Base-by-base conservation (phyloP, 2,888 invertebrate species). In the Monochamus alternatus region DNA sequence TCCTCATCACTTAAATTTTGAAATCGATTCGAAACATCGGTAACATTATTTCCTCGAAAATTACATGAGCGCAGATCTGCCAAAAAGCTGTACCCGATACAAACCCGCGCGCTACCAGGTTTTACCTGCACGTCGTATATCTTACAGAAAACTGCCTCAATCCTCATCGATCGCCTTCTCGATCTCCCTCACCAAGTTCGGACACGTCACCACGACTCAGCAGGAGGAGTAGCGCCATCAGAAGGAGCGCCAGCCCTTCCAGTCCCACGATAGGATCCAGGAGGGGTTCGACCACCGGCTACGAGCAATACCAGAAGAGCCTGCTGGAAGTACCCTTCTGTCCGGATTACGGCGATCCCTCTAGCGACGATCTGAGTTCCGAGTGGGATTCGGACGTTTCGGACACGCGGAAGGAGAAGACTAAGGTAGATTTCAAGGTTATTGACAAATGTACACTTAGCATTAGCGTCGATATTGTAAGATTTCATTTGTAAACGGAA, bases 381-480 rank as follows among this genome's bases (percentile, higher is more conserved):
- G 97, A 97, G 86, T 97, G 97, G 96, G 96, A 97, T 87, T 96
- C 95, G 2, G 96, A 96, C 88, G 94, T 93, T 7, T 91, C 93
- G 14, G 93, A 93, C 75, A 81, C 86, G 5, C 69, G 69, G 9
- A 44, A n/a, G 69, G 69, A 69, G 22, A 14, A 38, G 32, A 31
- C 69, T 44, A 69, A 69, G 69, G 69, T 69, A 69, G 60, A 69
- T 60, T 44, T 44, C 7, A 4, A 31, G 52, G 8, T 52, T 38
- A 59, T 58, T 22, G 38, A 38, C 38, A 5, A 38, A 51, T 9
- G 52, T 66, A 66, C n/a, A 47, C 22, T 22, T 22, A 22, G 22
- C 22, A 22, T 22, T 22, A 22, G 22, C 22, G 22, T 22, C 22
- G 22, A 22, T 22, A 22, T 22, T 22, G 22, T 22, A 22, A 22